These are phyloP conservation scores for Dryocosmus kuriphilus DNA, from an alignment of 2,888 invertebrate genomes.

Conservation along the genomic window DNA sequence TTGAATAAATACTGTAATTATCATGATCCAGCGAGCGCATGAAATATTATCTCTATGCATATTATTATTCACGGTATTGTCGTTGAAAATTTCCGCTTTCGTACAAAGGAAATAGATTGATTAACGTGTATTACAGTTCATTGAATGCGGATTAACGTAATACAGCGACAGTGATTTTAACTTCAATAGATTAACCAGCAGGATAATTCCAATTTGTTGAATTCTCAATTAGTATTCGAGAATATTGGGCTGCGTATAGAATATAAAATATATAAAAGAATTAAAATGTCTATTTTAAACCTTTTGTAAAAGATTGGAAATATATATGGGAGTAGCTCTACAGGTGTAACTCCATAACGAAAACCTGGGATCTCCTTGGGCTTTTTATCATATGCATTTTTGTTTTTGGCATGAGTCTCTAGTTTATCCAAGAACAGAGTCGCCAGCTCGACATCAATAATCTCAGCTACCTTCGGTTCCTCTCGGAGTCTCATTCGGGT, in stretches of 20 bases:
- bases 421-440: too few species aligned
- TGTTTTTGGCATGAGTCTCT: too few species aligned
- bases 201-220: not conserved
- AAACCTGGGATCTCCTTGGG: too few species aligned
- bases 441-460: too few species aligned
- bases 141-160: not conserved
- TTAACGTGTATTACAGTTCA: conserved; percentile 1
- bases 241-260: not conserved
- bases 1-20: conserved; percentile 15
- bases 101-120: conserved; percentile 13
- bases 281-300: too few species aligned
- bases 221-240: not conserved
- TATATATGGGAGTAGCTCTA: too few species aligned
- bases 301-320: too few species aligned
- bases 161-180: not conserved
- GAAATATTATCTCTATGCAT: conserved; percentile 14
- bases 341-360: too few species aligned
- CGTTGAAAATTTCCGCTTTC: not conserved
- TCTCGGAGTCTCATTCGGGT: too few species aligned
- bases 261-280: too few species aligned
- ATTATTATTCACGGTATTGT: not conserved
- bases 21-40: conserved; percentile 9
- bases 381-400: too few species aligned
- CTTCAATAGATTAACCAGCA: not conserved
- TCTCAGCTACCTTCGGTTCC: too few species aligned